Percentiles rank a stretch among this genome's conserved stretches.
Conservation (phyloP, 2,113 vertebrate species). For the Psophia crepitans region DNA sequence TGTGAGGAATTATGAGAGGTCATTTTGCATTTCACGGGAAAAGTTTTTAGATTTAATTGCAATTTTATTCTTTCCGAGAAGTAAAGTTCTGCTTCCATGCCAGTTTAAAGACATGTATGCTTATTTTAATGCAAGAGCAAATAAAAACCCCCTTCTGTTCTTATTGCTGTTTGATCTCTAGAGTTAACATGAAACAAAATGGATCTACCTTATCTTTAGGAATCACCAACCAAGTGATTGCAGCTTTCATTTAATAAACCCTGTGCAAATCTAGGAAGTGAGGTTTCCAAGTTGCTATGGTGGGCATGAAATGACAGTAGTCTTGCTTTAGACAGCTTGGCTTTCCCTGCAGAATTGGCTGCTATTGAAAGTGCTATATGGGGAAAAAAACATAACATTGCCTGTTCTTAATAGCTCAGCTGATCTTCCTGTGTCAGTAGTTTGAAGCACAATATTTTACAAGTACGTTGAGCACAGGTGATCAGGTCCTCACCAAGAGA, state of each 20-base stretch:
- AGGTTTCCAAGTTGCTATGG: neutral
- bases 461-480: neutral
- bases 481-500: neutral
- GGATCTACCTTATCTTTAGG: neutral
- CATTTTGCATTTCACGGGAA: neutral
- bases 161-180: neutral
- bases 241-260: neutral
- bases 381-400: rapidly evolving
- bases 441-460: neutral
- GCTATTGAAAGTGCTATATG: neutral
- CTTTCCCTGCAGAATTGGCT: neutral
- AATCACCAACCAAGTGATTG: neutral
- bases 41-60: neutral
- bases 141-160: neutral
- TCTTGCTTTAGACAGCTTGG: neutral
- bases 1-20: neutral
- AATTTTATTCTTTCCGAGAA: neutral
- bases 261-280: neutral
- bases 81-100: neutral
- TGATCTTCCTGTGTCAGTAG: neutral
- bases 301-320: neutral
- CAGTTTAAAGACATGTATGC: neutral
- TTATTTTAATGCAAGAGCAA: neutral
- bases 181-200: neutral
- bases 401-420: neutral